Evolutionary conservation across 2,113 vertebrate genomes (phyloP).

Genomic region (Sebastes fasciatus): DNA sequence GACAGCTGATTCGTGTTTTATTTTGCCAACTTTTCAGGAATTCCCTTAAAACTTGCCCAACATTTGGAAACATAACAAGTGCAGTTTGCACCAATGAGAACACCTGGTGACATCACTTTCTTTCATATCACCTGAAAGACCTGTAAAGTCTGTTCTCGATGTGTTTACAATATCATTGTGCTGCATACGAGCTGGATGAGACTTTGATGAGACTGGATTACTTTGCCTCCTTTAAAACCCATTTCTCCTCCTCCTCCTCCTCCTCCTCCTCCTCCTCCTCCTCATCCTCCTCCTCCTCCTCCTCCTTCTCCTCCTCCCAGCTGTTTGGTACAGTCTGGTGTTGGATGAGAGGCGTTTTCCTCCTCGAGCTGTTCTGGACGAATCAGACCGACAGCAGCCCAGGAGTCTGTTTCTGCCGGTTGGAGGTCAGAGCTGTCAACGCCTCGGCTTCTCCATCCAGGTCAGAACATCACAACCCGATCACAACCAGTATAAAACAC

Average conservation of each 20-base stretch:
- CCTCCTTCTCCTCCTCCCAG: slow-evolving; percentile 71
- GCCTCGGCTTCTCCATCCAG: slow-evolving; percentile 89
- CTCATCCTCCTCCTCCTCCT: neutral
- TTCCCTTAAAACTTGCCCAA: no score
- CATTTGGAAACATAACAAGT: no score
- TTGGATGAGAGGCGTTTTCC: slow-evolving; percentile 90
- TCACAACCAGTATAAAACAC: neutral
- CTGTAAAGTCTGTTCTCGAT: neutral
- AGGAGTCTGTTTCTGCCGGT: slow-evolving; percentile 70
- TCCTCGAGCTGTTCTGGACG: slow-evolving; percentile 88
- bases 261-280: neutral
- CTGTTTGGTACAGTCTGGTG: slow-evolving; percentile 83
- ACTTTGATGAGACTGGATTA: no score
- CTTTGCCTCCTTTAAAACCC: neutral
- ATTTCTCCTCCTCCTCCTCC: neutral
- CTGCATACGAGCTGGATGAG: neutral
- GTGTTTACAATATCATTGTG: no score
- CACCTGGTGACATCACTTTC: no score
- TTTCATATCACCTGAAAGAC: neutral
- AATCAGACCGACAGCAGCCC: slow-evolving; percentile 77
- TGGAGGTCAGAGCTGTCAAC: slow-evolving; percentile 81
- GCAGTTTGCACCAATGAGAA: no score
- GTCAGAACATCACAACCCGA: slow-evolving; percentile 72
- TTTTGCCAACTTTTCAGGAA: no score
- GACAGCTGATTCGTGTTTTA: no score